These are phyloP conservation scores for Laterallus jamaicensis DNA, from an alignment of 2,113 vertebrate genomes.

Conservation along the genomic window DNA sequence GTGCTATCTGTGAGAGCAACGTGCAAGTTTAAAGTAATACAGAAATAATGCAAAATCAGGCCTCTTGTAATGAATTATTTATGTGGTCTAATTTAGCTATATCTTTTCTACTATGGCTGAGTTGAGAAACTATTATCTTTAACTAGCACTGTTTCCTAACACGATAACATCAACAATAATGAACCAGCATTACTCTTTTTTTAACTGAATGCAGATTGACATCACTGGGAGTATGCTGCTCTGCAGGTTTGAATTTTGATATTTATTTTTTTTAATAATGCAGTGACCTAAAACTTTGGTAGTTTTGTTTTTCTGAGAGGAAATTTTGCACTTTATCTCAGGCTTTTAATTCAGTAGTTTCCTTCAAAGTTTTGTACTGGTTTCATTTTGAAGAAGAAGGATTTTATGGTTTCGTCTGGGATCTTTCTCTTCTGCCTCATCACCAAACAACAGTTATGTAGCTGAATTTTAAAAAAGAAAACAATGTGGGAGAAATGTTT, in stretches of 20 bases:
- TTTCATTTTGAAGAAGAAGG: not conserved
- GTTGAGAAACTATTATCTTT: constrained; percentile 16
- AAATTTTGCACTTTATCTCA: not conserved
- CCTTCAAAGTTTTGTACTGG: not conserved
- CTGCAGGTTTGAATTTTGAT: not conserved
- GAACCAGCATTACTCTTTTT: not conserved
- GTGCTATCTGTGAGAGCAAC: not conserved
- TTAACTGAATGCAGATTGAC: not conserved
- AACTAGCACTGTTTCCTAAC: constrained; percentile 19
- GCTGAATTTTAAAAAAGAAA: not conserved
- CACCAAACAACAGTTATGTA: not conserved
- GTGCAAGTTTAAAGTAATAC: constrained; percentile 1
- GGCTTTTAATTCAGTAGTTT: not conserved
- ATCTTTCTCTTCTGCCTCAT: not conserved
- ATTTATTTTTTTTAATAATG: not conserved
- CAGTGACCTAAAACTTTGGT: not conserved
- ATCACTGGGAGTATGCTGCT: not conserved
- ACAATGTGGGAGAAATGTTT: not conserved
- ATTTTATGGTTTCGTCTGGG: not conserved
- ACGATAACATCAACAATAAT: not conserved
- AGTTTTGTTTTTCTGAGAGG: not conserved
- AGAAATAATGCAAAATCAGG: not conserved
- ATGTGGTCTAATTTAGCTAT: constrained; percentile 16
- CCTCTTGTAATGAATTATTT: constrained; percentile 28
- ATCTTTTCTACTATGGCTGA: constrained; percentile 1